phyloP scores from a whole-genome alignment of 1,140 invertebrate genomes.

The Aradophagus sp. region DNA sequence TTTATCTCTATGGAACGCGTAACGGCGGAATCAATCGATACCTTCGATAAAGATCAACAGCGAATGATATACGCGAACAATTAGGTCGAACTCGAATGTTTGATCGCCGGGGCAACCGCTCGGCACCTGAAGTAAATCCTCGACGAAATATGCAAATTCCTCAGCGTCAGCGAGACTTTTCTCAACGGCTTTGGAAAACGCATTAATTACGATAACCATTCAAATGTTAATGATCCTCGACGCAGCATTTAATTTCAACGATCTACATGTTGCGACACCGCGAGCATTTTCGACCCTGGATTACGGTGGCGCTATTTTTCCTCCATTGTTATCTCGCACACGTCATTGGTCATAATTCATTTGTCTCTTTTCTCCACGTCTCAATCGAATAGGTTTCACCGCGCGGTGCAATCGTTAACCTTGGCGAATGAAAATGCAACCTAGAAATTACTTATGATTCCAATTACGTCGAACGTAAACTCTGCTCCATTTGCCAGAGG shows the following conservation, averaged over 20 bases:
- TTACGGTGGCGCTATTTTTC: conserved; percentile 19
- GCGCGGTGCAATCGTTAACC: conserved; percentile 36
- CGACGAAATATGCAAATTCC: no score
- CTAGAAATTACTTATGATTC: conserved; percentile 52
- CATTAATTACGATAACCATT: conserved; percentile 22
- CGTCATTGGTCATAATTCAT: conserved; percentile 34
- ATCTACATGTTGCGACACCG: conserved; percentile 38
- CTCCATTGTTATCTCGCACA: conserved; percentile 23
- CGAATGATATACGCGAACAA: no score
- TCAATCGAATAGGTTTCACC: conserved; percentile 35
- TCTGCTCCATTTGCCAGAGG: conserved; percentile 42
- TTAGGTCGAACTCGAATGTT: no score
- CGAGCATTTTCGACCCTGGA: conserved; percentile 28
- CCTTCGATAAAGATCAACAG: no score
- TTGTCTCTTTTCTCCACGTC: conserved; percentile 15
- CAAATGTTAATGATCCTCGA: conserved; percentile 28
- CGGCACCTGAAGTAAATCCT: no score
- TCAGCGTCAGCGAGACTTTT: conserved; percentile 1
- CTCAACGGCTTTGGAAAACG: conserved; percentile 5
- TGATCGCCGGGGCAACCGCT: no score
- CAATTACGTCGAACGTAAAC: conserved; percentile 40
- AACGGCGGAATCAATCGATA: no score
- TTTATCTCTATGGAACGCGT: no score
- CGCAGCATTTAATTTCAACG: conserved; percentile 27
- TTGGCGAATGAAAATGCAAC: conserved; percentile 44